Evolutionary conservation across 1,140 invertebrate species (phyloP), one percentile per base, ranked within the genome.

Genomic region (Drosophila pandora): DNA sequence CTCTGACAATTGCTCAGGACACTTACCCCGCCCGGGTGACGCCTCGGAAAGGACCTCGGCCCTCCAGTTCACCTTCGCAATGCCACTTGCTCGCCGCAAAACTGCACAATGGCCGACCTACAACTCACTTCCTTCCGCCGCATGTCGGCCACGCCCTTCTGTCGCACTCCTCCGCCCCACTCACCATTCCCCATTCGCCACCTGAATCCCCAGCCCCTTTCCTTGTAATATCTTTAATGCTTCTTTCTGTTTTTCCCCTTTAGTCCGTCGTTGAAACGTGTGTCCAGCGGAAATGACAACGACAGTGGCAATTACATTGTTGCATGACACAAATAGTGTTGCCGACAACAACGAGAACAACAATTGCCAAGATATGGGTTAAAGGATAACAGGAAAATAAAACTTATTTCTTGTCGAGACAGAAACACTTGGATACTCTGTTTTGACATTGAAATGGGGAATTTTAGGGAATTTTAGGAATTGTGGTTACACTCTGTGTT

Each of bases 221-320:
- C 69, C 60, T 71, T 47, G 70, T 76, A 75, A 85, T 78, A 78
- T 85, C 82, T 88, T 82, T 82, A 87, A 87, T 82, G 83, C 79
- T 63, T 50, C 37, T 21, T 45, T 41, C 39, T 64, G 41, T 37
- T 49, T 32, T 59, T 5, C 22, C 52, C 53, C 34, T 62, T 37
- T 63, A 63, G 34, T 49, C 3, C 49, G 58, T 65, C 63, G 59
- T 41, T 41, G 60, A 52, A 60, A 82, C 83, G 83, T 88, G 84
- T 90, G 84, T 89, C 79, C 81, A 89, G 79, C 89, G 89, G 89
- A 90, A 90, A 90, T 89, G 84, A 89, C 89, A 90, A 90, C 89
- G 89, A 89, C 89, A 90, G 81, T 90, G 89, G 89, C 89, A 90
- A 90, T 90, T 90, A 90, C 89, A 90, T 89, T 90, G 89, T 90